A percentile compares a stretch with the other conserved stretches of the same genome.
phyloP scores from a whole-genome alignment of 2,888 invertebrate species.

The Tiliacea citrago region DNA sequence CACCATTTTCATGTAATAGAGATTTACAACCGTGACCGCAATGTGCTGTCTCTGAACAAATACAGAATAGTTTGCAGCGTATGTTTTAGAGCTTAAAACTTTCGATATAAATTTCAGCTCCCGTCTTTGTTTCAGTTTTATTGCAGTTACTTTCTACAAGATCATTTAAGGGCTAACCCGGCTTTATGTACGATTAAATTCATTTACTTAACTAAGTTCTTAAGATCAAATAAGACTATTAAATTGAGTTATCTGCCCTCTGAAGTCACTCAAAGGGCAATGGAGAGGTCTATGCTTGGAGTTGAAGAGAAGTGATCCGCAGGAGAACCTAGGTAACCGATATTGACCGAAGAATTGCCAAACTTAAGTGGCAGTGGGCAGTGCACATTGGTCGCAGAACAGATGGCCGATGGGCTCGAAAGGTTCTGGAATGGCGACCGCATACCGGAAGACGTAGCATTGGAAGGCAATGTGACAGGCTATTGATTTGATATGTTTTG shows the following conservation, averaged over 20 bases:
- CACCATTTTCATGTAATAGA: constrained; percentile 6
- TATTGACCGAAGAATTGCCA: no score
- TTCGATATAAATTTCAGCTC: constrained; percentile 48
- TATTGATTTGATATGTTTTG: background rate
- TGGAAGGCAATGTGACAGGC: background rate
- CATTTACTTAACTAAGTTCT: background rate
- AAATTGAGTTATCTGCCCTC: background rate
- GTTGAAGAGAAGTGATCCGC: no score
- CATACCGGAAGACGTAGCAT: no score
- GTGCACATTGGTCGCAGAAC: no score
- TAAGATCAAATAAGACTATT: background rate
- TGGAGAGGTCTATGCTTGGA: no score
- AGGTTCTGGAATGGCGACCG: no score
- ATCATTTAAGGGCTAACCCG: constrained; percentile 10
- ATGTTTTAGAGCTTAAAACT: constrained; percentile 26
- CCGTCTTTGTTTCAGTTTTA: constrained; percentile 54
- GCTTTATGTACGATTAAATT: constrained; percentile 17
- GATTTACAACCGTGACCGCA: constrained; percentile 23
- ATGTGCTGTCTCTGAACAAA: constrained; percentile 21
- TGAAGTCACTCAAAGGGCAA: no score
- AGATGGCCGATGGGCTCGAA: no score
- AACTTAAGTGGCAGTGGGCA: no score
- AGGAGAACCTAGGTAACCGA: no score
- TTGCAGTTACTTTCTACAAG: constrained; percentile 46
- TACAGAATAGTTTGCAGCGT: constrained; percentile 10